Base-by-base conservation (phyloP, 2,113 vertebrate species). In the Phylloscopus trochiloides region DNA sequence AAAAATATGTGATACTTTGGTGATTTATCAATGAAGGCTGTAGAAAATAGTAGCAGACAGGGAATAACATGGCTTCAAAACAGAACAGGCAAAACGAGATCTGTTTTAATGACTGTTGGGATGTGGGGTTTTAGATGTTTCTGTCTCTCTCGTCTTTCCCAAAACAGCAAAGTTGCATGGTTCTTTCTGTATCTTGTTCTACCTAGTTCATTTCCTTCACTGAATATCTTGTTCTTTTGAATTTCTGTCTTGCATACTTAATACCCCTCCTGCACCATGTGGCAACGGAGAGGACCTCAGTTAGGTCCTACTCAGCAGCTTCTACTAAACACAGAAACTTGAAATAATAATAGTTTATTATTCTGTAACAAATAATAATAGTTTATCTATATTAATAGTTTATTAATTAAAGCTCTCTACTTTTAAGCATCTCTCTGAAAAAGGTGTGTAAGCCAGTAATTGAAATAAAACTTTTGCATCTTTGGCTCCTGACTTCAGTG, bases 191-290 rank as follows among this genome's bases (percentile, higher is more conserved):
- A 31, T 80, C 31, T 45, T 32, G 13, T 63, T 82, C 19, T 68
- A 15, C 32, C 5, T 55, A 55, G 7, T 21, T 55, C 0, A 48
- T 79, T 86, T 88, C 16, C 19, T 85, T 75, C 16, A 21, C 0
- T 29, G 10, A 85, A 54, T 29, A 48, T 6, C 28, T 38, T 66
- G 5, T 18, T 54, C 9, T 67, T 70, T 58, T 81, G 12, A 81
- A 63, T 67, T 50, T 75, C 12, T 88, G 1, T 55, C 48, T 81
- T 67, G 17, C 6, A 17, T 75, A 25, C 12, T 19, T 40, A 50
- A 43, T 38, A 42, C 0, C 2, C 28, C 5, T 17, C 54, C 9
- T 4, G 2, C 0, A 1, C 4, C n/a, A 3, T 36, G 54, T 2
- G 2, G 12, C 11, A 1, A n/a, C 4, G 5, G 26, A 45, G 15